Evolutionary conservation across 1,140 invertebrate species (phyloP), one percentile per base, ranked within the genome.

Genomic region (Monochamus saltuarius): DNA sequence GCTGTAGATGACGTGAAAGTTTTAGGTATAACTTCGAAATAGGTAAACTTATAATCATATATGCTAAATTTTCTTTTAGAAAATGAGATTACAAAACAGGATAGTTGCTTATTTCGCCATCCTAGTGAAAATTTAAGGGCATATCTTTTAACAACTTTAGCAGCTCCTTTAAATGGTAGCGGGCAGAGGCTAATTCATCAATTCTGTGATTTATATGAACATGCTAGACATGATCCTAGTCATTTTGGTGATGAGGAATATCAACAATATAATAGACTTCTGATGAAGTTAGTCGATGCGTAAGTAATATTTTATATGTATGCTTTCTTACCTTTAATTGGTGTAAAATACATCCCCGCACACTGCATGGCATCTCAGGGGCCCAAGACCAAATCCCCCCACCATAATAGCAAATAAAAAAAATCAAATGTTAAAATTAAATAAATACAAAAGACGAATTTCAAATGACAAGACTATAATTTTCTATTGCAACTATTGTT

Each of bases 121-220:
- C 87, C 91, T 0, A 86, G 84, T 46, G 90, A 93, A 69, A 91
- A 90, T 66, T 78, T 95, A 8, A 81, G 91, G 43, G 86, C 88
- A 1, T 94, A 90, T 78, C 79, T 94, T 53, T 77, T 92, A 3
- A 87, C 86, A 17, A 88, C 86, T 29, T 78, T 91, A 22, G 87
- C 85, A 11, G 85, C 85, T 0, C 87, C 87, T 1, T 77, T 90
- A 1, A 88, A 89, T 73, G 88, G 88, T 6, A 83, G 85, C 43
- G 88, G 90, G 0, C 88, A 92, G 73, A 83, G 89, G 70, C 78
- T 91, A 47, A 89, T 95, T 47, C 90, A 95, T 74, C 89, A 93
- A 73, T 94, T 93, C 76, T 92, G 91, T 75, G 91, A 94, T 78
- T 80, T 90, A 16, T 95, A 95, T 71, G 92, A 94, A 75, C 90